phyloP scores from a whole-genome alignment of 2,797 vertebrate genomes.

The Coregonus suidteri region DNA sequence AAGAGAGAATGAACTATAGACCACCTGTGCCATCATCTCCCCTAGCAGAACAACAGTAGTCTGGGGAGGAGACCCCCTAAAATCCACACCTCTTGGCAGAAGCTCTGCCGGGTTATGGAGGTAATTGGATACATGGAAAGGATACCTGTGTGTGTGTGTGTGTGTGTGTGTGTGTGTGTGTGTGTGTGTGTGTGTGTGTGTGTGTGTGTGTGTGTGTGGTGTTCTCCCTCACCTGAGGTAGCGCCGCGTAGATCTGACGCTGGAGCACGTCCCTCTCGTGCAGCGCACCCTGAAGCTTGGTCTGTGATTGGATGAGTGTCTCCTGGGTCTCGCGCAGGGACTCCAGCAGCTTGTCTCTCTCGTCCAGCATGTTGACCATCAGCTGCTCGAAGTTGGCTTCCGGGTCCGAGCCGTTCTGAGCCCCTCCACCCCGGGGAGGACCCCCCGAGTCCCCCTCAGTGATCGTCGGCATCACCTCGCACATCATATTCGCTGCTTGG shows the following conservation, averaged over 20 bases:
- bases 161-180: no score
- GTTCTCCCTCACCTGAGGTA: slow-evolving; percentile 87
- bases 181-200: no score
- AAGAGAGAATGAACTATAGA: not conserved
- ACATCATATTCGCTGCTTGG: slow-evolving; percentile 84
- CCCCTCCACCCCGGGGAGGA: slow-evolving; percentile 77
- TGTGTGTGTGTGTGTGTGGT: no score
- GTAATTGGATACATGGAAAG: no score
- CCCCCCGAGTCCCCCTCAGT: slow-evolving; percentile 91
- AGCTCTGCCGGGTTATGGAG: no score
- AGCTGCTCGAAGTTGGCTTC: slow-evolving; percentile 97
- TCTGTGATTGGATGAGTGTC: slow-evolving; percentile 88
- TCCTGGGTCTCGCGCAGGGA: slow-evolving; percentile 93
- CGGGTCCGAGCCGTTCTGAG: slow-evolving; percentile 82
- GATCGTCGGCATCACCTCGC: slow-evolving; percentile 98
- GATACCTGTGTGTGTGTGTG: no score
- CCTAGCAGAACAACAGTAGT: not conserved
- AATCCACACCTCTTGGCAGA: not conserved
- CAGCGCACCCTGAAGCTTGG: slow-evolving; percentile 89
- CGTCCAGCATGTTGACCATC: slow-evolving; percentile 99
- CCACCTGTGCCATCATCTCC: not conserved
- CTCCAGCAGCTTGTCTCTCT: slow-evolving; percentile 95
- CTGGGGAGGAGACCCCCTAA: not conserved
- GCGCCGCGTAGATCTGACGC: slow-evolving; percentile 91
- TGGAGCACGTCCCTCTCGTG: slow-evolving; percentile 94